phyloP scores from a whole-genome alignment of 92 coral and sea anemone genomes.

The Parazoanthus atlanticus region DNA sequence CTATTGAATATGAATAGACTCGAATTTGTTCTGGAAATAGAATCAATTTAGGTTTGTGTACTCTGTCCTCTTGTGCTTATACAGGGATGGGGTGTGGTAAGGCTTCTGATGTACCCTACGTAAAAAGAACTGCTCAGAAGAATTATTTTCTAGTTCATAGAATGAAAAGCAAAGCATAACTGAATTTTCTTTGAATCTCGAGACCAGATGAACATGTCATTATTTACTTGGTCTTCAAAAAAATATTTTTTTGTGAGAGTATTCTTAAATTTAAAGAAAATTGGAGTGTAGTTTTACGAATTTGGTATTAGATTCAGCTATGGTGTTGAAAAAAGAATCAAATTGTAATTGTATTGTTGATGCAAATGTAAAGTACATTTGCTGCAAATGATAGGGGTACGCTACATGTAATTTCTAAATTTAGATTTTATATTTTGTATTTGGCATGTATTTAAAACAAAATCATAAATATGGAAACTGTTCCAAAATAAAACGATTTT shows the following conservation, averaged over 20 bases:
- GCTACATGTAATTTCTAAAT: conserved; percentile 32
- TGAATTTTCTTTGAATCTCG: neutral
- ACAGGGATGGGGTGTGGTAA: neutral
- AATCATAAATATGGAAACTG: neutral
- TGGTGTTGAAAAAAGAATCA: neutral
- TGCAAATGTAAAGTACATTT: neutral
- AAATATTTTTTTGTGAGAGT: no score
- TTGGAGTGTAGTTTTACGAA: neutral
- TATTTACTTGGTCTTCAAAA: no score
- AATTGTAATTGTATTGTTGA: neutral
- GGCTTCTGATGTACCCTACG: neutral
- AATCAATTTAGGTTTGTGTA: conserved; percentile 28
- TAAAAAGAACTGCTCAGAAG: neutral
- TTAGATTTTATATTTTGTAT: conserved; percentile 3
- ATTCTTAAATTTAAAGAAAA: neutral
- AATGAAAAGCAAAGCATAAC: neutral
- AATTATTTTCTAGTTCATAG: neutral
- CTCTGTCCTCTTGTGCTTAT: neutral
- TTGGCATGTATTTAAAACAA: neutral
- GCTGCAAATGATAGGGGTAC: conserved; percentile 1
- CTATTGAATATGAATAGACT: conserved; percentile 13
- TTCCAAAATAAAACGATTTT: neutral
- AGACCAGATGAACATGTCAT: neutral
- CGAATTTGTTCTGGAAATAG: neutral
- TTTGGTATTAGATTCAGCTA: neutral